Percentiles rank a stretch among this genome's conserved stretches.
Evolutionary conservation across 2,113 vertebrate genomes (phyloP).

Genomic region (Anolis sagrei): DNA sequence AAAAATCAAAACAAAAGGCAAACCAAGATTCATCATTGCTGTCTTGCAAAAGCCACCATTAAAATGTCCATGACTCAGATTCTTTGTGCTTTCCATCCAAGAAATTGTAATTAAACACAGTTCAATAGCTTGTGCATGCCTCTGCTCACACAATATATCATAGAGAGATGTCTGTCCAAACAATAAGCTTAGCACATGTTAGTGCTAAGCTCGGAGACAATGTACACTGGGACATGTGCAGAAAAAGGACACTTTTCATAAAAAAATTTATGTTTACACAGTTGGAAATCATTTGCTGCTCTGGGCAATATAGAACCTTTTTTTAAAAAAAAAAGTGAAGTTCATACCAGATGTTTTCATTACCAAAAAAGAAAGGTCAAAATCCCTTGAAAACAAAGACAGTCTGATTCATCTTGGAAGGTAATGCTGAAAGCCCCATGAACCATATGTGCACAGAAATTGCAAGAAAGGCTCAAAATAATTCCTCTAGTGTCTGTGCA

Average conservation of each 20-base stretch:
- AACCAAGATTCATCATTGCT: background rate
- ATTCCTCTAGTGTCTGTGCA: conserved; percentile 22
- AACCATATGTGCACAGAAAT: conserved; percentile 56
- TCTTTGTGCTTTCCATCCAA: conserved; percentile 7
- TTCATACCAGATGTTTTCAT: conserved; percentile 68
- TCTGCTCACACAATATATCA: conserved; percentile 1
- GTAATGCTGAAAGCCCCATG: conserved; percentile 47
- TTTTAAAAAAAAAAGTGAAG: conserved; percentile 30
- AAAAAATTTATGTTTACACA: conserved; percentile 70
- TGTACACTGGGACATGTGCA: conserved; percentile 43
- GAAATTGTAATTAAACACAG: conserved; percentile 2
- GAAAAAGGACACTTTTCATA: conserved; percentile 52
- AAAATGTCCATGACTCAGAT: background rate
- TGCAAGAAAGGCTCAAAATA: conserved; percentile 39
- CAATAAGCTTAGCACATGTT: conserved; percentile 33
- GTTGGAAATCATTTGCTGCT: conserved; percentile 71
- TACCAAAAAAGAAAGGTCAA: conserved; percentile 54
- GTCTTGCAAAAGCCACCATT: background rate
- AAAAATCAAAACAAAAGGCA: background rate
- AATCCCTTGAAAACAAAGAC: conserved; percentile 49
- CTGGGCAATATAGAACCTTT: conserved; percentile 42
- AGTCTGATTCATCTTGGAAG: conserved; percentile 64
- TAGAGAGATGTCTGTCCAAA: background rate
- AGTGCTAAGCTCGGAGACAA: conserved; percentile 43
- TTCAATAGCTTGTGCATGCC: background rate